These are phyloP conservation scores for Coelopa frigida DNA, from an alignment of 1,140 invertebrate genomes.

Conservation along the genomic window DNA sequence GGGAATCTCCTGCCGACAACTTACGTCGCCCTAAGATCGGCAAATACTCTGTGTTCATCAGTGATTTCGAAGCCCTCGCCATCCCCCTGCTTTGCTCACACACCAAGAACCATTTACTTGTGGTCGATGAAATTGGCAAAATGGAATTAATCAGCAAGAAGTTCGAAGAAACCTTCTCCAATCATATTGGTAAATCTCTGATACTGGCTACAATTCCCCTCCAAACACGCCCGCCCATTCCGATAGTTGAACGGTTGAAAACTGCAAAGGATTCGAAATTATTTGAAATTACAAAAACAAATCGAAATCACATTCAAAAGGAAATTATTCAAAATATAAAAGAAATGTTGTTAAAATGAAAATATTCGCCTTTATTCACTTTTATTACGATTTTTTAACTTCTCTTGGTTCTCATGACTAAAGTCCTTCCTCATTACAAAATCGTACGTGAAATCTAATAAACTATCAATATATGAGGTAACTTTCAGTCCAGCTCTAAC, in stretches of 20 bases:
- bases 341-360: no score
- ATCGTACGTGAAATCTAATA: no score
- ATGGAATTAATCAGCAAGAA: constrained; percentile 58
- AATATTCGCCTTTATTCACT: no score
- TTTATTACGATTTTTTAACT: no score
- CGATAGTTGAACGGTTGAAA: constrained; percentile 14
- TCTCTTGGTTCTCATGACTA: no score
- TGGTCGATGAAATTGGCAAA: constrained; percentile 63
- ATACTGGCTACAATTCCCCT: constrained; percentile 54
- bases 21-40: constrained; percentile 46
- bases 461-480: no score
- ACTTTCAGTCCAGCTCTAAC: no score
- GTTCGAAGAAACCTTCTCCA: constrained; percentile 45
- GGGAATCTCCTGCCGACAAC: neutral
- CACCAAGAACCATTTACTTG: constrained; percentile 28
- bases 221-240: neutral
- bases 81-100: constrained; percentile 9
- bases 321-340: constrained; percentile 10
- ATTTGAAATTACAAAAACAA: constrained; percentile 15
- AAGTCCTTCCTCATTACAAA: no score
- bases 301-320: constrained; percentile 11
- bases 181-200: constrained; percentile 18
- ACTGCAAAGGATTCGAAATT: neutral
- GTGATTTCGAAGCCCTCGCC: constrained; percentile 52
- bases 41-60: constrained; percentile 52